Percentiles rank a stretch among this genome's conserved stretches.
Evolutionary conservation across 2,113 vertebrate species (phyloP).

Genomic region (Macroglossus sobrinus): DNA sequence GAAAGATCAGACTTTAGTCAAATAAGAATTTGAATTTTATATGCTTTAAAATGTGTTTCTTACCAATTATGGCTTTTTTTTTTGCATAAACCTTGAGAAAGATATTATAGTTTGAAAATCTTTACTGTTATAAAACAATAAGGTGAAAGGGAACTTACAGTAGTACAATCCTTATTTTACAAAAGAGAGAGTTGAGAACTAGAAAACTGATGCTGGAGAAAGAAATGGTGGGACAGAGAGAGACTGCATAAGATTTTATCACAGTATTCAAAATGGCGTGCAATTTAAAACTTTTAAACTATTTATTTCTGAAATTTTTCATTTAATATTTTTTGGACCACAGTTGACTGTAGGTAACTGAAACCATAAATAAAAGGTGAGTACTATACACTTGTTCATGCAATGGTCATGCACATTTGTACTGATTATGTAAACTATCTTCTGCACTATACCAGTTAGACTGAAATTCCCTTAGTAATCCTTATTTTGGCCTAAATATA

Average conservation of each 20-base stretch:
- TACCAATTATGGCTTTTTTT: not conserved
- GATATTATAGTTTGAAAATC: not conserved
- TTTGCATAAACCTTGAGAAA: not conserved
- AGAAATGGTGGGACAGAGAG: not conserved
- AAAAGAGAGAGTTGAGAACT: not conserved
- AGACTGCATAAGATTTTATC: not conserved
- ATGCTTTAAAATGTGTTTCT: not conserved
- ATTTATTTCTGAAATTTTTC: not conserved
- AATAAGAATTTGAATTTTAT: constrained; percentile 22
- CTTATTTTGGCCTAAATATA: not conserved
- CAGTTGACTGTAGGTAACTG: not conserved
- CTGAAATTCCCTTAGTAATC: not conserved
- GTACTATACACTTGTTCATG: not conserved
- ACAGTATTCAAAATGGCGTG: not conserved
- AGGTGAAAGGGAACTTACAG: not conserved
- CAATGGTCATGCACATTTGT: not conserved
- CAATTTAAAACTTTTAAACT: not conserved
- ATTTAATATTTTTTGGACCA: not conserved
- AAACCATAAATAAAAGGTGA: not conserved
- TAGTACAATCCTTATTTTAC: not conserved
- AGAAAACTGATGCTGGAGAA: not conserved
- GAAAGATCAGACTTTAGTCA: constrained; percentile 20
- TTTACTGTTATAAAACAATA: not conserved
- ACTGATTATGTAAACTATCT: not conserved
- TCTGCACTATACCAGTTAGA: not conserved